phyloP scores from a whole-genome alignment of 2,888 invertebrate genomes.

The Celastrina argiolus region DNA sequence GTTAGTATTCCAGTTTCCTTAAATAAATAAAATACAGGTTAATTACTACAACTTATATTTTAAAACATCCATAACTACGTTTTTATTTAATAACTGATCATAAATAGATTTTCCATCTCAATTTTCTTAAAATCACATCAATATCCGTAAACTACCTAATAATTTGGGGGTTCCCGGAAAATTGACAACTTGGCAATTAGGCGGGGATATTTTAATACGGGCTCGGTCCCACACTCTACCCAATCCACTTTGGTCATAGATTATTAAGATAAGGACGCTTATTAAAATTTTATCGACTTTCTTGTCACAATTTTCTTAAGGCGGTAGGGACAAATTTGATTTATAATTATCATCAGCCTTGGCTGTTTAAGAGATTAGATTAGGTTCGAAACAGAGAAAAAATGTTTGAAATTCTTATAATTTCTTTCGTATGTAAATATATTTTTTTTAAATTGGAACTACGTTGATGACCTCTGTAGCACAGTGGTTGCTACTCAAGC shows the following conservation, averaged over 20 bases:
- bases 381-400: not conserved
- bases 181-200: constrained; percentile 51
- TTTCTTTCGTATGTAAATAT: too few species aligned
- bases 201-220: constrained; percentile 38
- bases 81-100: not conserved
- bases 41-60: too few species aligned
- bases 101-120: not conserved
- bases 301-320: not conserved
- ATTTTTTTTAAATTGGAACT: too few species aligned
- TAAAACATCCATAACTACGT: too few species aligned
- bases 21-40: too few species aligned
- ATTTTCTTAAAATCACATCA: constrained; percentile 9
- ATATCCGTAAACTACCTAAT: constrained; percentile 23
- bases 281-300: constrained; percentile 18
- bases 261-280: constrained; percentile 13
- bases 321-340: not conserved
- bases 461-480: too few species aligned
- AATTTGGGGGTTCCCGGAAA: constrained; percentile 29
- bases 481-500: too few species aligned
- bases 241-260: constrained; percentile 28
- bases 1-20: too few species aligned
- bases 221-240: constrained; percentile 24
- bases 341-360: not conserved
- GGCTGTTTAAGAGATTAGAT: too few species aligned
- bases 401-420: too few species aligned